These are phyloP conservation scores for Aurelia sp. DNA, from an alignment of 30 jellyfish, hydroid and myxozoan genomes.

Conservation along the genomic window DNA sequence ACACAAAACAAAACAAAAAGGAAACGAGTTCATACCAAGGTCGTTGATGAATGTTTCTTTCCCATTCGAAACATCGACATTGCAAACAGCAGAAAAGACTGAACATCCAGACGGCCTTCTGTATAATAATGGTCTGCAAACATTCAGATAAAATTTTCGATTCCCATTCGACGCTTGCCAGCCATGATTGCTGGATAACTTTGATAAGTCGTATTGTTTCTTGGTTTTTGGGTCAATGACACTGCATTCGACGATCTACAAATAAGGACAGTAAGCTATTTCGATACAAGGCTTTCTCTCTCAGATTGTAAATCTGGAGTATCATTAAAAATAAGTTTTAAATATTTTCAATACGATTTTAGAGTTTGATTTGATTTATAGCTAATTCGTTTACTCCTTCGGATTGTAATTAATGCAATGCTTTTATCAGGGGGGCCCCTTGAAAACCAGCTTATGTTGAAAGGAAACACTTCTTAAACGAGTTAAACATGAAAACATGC, in stretches of 20 bases:
- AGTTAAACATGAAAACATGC: no score
- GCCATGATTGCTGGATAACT: conserved; percentile 21
- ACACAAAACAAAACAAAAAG: not conserved
- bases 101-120: conserved; percentile 69
- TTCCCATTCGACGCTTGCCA: conserved; percentile 70
- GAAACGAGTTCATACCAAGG: conserved; percentile 34
- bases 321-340: no score
- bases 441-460: no score
- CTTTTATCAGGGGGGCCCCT: no score
- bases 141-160: conserved; percentile 50
- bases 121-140: conserved; percentile 72
- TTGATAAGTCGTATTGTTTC: conserved; percentile 63
- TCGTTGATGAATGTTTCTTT: conserved; percentile 37
- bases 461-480: no score
- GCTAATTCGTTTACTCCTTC: no score
- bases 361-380: no score
- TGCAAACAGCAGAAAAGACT: conserved; percentile 69
- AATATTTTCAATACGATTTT: no score
- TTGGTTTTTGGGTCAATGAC: conserved; percentile 38
- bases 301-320: no score
- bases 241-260: conserved; percentile 79
- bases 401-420: no score
- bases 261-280: not conserved
- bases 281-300: no score
- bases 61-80: conserved; percentile 40